phyloP scores from a whole-genome alignment of 2,113 vertebrate species.

The Gorilla gorilla region DNA sequence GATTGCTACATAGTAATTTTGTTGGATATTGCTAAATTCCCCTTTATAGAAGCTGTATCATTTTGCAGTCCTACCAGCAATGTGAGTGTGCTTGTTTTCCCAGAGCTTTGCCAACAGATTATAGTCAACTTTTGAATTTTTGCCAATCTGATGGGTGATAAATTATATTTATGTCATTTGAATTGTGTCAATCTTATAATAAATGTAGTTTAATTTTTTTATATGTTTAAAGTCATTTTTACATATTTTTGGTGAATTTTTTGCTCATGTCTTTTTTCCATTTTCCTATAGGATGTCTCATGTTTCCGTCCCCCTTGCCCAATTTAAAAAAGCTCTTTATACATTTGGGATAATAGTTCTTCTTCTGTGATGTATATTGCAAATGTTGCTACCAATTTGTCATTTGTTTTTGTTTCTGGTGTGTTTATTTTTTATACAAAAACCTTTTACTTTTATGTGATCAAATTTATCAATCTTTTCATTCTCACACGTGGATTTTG shows the following conservation, averaged over 20 bases:
- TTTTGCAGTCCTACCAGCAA: neutral
- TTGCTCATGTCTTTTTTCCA: neutral
- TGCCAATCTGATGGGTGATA: neutral
- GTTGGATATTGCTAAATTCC: neutral
- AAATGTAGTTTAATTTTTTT: neutral
- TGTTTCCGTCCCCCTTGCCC: neutral
- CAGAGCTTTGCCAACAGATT: neutral
- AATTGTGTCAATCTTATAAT: neutral
- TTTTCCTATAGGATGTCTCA: neutral
- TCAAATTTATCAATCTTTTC: neutral
- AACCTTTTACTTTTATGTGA: neutral
- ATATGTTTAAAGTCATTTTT: neutral
- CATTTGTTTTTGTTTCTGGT: neutral
- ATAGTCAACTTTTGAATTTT: neutral
- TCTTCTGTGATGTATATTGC: neutral
- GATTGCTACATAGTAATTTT: neutral
- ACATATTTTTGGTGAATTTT: neutral
- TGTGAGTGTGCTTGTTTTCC: neutral
- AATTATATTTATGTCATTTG: neutral
- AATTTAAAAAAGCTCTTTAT: neutral
- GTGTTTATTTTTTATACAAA: neutral
- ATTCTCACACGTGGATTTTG: neutral
- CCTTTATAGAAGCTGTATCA: neutral
- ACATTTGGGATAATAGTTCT: neutral
- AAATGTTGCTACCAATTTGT: neutral